A percentile compares a stretch with the other conserved stretches of the same genome.
These are phyloP conservation scores for Coreoperca whiteheadi DNA, from an alignment of 2,113 vertebrate genomes.

Conservation along the genomic window DNA sequence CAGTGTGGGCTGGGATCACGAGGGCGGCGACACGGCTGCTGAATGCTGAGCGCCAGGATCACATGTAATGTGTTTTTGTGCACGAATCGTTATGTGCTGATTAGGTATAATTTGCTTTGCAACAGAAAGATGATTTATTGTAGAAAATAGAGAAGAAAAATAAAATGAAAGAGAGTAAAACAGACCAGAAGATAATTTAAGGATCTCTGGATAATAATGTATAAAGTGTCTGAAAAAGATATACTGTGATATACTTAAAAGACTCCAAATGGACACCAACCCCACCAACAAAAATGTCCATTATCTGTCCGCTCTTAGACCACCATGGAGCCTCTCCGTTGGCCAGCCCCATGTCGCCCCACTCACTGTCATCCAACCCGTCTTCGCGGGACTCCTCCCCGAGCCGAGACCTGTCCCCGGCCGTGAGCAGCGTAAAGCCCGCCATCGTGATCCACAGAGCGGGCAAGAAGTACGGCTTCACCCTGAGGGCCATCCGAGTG, in stretches of 20 bases:
- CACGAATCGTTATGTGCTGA: background rate
- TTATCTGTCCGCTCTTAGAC: slow-evolving; percentile 79
- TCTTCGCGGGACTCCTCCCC: slow-evolving; percentile 98
- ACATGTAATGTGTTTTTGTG: background rate
- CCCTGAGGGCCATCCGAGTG: slow-evolving; percentile 95
- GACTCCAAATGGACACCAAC: background rate
- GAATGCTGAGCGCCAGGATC: background rate
- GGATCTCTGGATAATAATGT: background rate
- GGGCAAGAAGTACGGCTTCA: slow-evolving; percentile 99
- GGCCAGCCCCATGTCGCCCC: slow-evolving; percentile 98
- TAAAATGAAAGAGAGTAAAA: background rate
- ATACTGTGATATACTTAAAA: background rate
- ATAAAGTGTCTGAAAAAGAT: background rate
- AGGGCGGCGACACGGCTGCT: background rate
- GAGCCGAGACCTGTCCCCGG: slow-evolving; percentile 94
- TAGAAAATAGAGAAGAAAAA: background rate
- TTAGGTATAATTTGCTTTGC: background rate
- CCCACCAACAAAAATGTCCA: background rate
- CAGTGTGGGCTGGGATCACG: slow-evolving; percentile 25
- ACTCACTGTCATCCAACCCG: slow-evolving; percentile 96
- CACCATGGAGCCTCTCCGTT: slow-evolving; percentile 94
- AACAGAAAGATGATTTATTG: background rate
- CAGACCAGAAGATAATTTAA: background rate
- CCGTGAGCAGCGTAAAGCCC: slow-evolving; percentile 87
- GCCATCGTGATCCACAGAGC: slow-evolving; percentile 94